phyloP scores from a whole-genome alignment of 2,888 invertebrate genomes.

The Oxycera nigricornis region DNA sequence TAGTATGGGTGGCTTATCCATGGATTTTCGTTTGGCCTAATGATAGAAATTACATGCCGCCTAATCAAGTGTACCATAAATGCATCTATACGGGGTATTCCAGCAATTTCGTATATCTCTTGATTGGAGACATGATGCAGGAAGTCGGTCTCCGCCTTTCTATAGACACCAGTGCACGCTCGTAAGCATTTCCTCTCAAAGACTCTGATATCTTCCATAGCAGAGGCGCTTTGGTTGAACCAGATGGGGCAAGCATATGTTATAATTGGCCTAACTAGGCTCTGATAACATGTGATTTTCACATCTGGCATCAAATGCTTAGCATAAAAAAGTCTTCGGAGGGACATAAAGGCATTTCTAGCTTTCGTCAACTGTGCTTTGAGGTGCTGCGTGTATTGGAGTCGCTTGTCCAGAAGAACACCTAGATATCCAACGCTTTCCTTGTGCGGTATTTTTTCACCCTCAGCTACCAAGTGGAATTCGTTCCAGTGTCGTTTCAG shows the following conservation, averaged over 20 bases:
- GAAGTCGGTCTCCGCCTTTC: background rate
- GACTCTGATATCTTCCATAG: constrained; percentile 15
- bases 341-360: background rate
- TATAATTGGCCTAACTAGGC: background rate
- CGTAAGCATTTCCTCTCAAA: background rate
- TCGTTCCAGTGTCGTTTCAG: constrained; percentile 13
- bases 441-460: background rate
- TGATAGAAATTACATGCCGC: background rate
- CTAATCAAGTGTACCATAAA: background rate
- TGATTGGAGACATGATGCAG: background rate
- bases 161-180: background rate
- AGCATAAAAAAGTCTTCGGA: background rate
- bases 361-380: background rate
- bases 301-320: background rate
- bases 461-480: background rate
- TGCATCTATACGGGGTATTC: background rate
- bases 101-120: background rate
- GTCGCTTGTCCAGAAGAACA: background rate
- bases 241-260: constrained; percentile 16
- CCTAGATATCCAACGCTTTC: constrained; percentile 6
- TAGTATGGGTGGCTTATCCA: background rate
- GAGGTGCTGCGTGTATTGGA: background rate
- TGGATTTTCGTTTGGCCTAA: background rate
- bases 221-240: constrained; percentile 18
- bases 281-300: background rate